Evolutionary conservation across 2,797 vertebrate genomes (phyloP).

Genomic region (Fistularia commersonii): DNA sequence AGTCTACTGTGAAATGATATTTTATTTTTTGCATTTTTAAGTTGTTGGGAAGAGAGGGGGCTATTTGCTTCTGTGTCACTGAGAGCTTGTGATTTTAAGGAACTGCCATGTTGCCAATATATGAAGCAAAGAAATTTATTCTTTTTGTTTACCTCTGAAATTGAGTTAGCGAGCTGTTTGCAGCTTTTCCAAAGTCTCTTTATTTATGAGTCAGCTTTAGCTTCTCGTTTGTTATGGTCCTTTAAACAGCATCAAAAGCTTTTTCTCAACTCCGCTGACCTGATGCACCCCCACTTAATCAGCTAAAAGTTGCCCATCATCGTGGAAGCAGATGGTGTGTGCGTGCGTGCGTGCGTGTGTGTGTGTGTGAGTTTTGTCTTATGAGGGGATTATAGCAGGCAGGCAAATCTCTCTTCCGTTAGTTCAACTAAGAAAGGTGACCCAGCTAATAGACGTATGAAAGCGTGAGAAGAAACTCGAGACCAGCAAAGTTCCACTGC

Average conservation of each 20-base stretch:
- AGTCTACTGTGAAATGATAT: constrained; percentile 15
- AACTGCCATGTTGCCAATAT: no score
- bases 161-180: no score
- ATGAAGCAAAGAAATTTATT: no score
- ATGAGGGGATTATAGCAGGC: constrained; percentile 55
- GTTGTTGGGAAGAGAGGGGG: no score
- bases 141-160: no score
- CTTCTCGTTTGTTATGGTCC: constrained; percentile 29
- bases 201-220: constrained; percentile 25
- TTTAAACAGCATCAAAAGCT: constrained; percentile 35
- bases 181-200: constrained; percentile 21
- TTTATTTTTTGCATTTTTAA: constrained; percentile 1
- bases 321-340: constrained; percentile 35
- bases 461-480: constrained; percentile 16
- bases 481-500: constrained; percentile 5
- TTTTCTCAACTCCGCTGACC: constrained; percentile 38
- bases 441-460: constrained; percentile 23
- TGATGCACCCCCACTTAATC: constrained; percentile 49
- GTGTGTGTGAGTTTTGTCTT: constrained; percentile 12
- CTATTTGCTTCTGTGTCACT: no score
- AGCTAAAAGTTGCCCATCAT: constrained; percentile 48
- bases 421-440: constrained; percentile 36
- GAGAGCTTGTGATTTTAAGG: no score
- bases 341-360: constrained; percentile 13
- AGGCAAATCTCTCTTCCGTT: constrained; percentile 42